These are phyloP conservation scores for Drosophila pectinifera DNA, from an alignment of 1,140 invertebrate species.

Conservation along the genomic window DNA sequence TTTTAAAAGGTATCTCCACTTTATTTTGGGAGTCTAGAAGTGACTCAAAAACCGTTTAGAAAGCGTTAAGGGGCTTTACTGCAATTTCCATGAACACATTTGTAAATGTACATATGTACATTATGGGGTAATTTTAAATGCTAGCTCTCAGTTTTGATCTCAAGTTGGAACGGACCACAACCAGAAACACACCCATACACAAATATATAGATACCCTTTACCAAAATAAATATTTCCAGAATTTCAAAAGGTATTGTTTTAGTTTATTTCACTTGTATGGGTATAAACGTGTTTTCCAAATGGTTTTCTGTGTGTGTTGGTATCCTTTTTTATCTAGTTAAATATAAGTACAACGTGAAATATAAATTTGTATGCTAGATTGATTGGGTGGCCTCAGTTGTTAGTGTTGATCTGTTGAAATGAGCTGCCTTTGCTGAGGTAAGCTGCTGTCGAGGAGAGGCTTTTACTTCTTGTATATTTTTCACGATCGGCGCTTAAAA, in stretches of 20 bases:
- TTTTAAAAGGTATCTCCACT: too few relatives aligned
- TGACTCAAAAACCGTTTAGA: too few relatives aligned
- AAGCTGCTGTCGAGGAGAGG: constrained; percentile 67
- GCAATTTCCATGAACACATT: too few relatives aligned
- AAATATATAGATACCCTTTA: background rate
- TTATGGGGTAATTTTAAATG: too few relatives aligned
- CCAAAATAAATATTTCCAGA: background rate
- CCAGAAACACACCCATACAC: background rate
- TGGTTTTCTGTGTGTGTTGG: constrained; percentile 35
- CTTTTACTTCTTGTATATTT: constrained; percentile 31
- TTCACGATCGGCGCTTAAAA: constrained; percentile 62
- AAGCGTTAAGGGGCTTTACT: too few relatives aligned
- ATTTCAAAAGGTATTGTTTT: constrained; percentile 52
- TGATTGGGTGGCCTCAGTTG: constrained; percentile 57
- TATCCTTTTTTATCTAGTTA: constrained; percentile 61
- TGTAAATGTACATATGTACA: too few relatives aligned
- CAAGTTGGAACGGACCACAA: background rate
- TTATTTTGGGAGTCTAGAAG: too few relatives aligned
- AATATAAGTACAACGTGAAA: constrained; percentile 70
- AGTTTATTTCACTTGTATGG: constrained; percentile 65
- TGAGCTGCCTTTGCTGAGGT: constrained; percentile 41
- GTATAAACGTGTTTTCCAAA: constrained; percentile 60
- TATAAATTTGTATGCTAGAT: constrained; percentile 77
- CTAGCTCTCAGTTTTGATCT: too few relatives aligned
- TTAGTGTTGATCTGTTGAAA: constrained; percentile 44